Evolutionary conservation across 2,113 vertebrate genomes (phyloP).

Genomic region (Vicugna pacos): DNA sequence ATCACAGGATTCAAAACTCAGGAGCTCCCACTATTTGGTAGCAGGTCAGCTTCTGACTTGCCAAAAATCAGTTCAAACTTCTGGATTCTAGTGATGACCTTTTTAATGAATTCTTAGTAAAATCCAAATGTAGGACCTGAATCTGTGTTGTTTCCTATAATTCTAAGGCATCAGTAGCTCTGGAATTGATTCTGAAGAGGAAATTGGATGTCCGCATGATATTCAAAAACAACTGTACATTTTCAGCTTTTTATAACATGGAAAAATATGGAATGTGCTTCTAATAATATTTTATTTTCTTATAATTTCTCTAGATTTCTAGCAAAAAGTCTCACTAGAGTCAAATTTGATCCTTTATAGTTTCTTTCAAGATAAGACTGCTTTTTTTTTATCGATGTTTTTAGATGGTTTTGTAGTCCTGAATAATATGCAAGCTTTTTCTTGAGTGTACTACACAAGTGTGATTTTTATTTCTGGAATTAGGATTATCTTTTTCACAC

Average conservation of each 20-base stretch:
- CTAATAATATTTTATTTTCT: constrained; percentile 16
- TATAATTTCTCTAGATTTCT: constrained; percentile 2
- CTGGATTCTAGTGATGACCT: not conserved
- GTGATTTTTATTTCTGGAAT: constrained; percentile 44
- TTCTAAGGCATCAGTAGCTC: not conserved
- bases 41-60: not conserved
- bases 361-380: not conserved
- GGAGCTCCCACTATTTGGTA: not conserved
- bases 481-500: not conserved
- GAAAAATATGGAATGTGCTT: not conserved
- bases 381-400: not conserved
- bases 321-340: not conserved
- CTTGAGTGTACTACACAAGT: not conserved
- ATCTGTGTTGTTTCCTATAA: constrained; percentile 1
- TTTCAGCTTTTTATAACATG: constrained; percentile 52
- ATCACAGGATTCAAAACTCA: constrained; percentile 13
- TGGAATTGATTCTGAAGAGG: constrained; percentile 44
- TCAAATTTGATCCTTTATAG: constrained; percentile 2
- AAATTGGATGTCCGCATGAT: not conserved
- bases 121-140: constrained; percentile 28
- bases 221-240: not conserved
- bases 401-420: not conserved
- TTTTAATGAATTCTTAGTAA: constrained; percentile 42
- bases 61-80: not conserved
- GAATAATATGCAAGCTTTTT: not conserved